These are phyloP conservation scores for Ptyas mucosa DNA, from an alignment of 2,113 vertebrate species.

Conservation along the genomic window DNA sequence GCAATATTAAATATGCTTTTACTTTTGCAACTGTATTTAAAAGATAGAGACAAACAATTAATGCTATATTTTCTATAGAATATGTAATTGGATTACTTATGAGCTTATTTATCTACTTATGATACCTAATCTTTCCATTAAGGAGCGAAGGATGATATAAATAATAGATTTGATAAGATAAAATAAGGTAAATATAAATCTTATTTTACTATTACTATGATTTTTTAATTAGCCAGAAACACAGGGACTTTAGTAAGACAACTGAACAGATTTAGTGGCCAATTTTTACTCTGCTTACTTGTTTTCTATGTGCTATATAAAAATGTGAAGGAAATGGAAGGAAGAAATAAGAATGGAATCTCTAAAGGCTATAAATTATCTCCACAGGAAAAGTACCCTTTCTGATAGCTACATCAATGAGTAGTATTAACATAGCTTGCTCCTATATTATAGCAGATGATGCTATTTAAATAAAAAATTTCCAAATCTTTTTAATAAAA, in stretches of 20 bases:
- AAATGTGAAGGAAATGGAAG: slow-evolving; percentile 3
- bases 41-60: not conserved
- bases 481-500: not conserved
- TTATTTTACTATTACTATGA: not conserved
- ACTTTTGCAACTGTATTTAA: not conserved
- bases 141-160: not conserved
- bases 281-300: not conserved
- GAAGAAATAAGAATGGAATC: slow-evolving; percentile 1
- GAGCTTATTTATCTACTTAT: not conserved
- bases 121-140: not conserved
- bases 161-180: not conserved
- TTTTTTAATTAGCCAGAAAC: not conserved
- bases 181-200: not conserved
- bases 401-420: not conserved
- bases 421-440: not conserved
- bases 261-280: not conserved
- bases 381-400: not conserved
- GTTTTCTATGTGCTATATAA: not conserved
- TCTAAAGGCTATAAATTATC: slow-evolving; percentile 8
- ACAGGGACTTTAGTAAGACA: not conserved
- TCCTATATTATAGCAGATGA: not conserved
- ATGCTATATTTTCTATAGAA: not conserved
- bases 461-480: not conserved
- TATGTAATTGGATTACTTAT: not conserved
- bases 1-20: not conserved